A percentile compares a stretch with the other conserved stretches of the same genome.
Conservation (phyloP, 2,797 vertebrate genomes). For the Tragelaphus eurycerus region DNA sequence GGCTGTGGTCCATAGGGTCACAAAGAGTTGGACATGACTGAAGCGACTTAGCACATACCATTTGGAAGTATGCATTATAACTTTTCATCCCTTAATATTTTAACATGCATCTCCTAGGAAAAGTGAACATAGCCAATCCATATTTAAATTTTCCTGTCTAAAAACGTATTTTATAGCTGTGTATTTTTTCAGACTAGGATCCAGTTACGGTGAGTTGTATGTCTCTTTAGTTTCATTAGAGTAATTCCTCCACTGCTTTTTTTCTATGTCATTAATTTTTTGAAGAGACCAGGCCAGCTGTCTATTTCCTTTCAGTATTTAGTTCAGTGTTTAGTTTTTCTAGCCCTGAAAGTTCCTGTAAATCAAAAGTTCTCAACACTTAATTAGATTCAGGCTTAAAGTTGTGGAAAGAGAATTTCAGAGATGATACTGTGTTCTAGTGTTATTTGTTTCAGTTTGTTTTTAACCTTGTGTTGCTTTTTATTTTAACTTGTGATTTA, state of each 20-base stretch:
- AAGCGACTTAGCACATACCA: neutral
- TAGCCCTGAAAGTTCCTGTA: neutral
- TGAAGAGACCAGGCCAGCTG: neutral
- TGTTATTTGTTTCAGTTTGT: neutral
- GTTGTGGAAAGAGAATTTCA: neutral
- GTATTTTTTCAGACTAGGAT: neutral
- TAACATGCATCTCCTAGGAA: neutral
- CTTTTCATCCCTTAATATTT: neutral
- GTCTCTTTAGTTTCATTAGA: neutral
- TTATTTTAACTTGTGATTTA: neutral
- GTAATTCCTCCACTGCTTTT: neutral
- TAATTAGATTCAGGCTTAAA: neutral
- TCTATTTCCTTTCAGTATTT: neutral
- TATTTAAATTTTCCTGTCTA: neutral
- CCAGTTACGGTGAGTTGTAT: neutral
- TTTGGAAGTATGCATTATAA: neutral
- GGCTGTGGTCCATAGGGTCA: neutral
- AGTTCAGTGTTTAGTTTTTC: neutral
- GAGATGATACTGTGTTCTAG: neutral
- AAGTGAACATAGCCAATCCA: neutral
- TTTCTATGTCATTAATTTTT: neutral
- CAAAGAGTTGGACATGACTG: neutral
- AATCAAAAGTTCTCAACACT: neutral
- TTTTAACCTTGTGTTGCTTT: constrained; percentile 6
- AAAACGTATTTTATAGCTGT: neutral